Evolutionary conservation across 2,113 vertebrate genomes (phyloP), one percentile per base, ranked within the genome.

Genomic region (Callipepla squamata): DNA sequence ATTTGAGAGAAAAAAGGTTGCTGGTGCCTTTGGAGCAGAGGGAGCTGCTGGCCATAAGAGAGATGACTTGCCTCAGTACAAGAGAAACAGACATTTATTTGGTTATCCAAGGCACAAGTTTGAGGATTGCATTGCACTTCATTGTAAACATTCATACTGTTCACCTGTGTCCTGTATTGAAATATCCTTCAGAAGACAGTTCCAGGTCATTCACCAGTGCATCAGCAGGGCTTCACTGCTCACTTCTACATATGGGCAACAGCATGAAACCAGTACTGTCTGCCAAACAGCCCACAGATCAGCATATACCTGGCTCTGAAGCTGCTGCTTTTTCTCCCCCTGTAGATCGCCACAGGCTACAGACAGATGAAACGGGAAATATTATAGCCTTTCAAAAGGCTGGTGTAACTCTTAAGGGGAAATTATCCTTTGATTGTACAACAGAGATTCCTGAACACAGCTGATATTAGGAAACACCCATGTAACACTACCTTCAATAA

Each of bases 301-400:
- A 84, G 72, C 77, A 55, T 76, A 69, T 93, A 91, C 82, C 91
- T 91, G 81, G 40, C 74, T 89, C 45, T 5, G 22, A 53, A 36
- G 34, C 88, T 88, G 81, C 82, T 90, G 84, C 55, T 87, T 90
- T 81, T 90, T 57, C 65, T 91, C 34, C 44, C 74, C 40, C 80
- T 90, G 70, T 47, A 93, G 86, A 96, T 88, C 4, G 79, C 96
- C 89, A 93, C 68, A 79, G 94, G 95, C 89, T 94, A 93, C 80
- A 95, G 90, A 90, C 75, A 85, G 83, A 96, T 91, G 88, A 96
- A 96, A 95, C 0, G 0, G 81, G 96, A 94, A 95, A 92, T 85
- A 94, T 78, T 90, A 90, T 32, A 93, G 80, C 61, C 53, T 95
- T 95, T 95, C 91, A 75, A 93, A 96, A 90, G 80, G 62, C 16